phyloP scores from a whole-genome alignment of 2,113 vertebrate genomes.

The Haplochromis vanheusdeni region DNA sequence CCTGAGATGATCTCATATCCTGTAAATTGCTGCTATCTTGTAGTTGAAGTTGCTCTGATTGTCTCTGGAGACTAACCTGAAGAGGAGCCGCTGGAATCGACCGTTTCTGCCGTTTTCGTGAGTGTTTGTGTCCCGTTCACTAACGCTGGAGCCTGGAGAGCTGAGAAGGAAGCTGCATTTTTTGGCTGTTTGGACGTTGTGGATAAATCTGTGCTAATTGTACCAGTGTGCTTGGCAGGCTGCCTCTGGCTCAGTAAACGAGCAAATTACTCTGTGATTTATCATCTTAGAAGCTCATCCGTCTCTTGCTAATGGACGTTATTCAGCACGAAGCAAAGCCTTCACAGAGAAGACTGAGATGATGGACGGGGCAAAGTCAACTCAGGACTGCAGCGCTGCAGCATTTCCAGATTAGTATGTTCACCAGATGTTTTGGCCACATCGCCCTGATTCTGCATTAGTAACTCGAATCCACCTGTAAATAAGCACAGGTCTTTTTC shows the following conservation, averaged over 20 bases:
- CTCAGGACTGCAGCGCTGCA: background rate
- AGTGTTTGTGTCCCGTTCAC: background rate
- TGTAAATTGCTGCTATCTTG: background rate
- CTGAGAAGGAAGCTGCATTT: background rate
- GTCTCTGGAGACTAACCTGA: background rate
- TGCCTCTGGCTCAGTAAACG: background rate
- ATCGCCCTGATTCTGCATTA: background rate
- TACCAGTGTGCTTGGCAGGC: background rate
- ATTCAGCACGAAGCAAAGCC: background rate
- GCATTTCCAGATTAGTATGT: background rate
- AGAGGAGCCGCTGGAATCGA: background rate
- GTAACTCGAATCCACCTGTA: background rate
- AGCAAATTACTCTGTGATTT: background rate
- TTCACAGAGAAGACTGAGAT: background rate
- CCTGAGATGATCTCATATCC: background rate
- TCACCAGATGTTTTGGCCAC: background rate
- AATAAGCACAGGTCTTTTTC: background rate
- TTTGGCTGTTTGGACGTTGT: background rate
- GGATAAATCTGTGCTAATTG: background rate
- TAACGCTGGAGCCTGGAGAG: background rate
- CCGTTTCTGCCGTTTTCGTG: background rate
- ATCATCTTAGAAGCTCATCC: background rate
- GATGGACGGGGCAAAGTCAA: background rate
- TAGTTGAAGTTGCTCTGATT: background rate
- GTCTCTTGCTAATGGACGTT: background rate